Conservation (phyloP, 2,888 invertebrate genomes). For the Parnassius apollo region DNA sequence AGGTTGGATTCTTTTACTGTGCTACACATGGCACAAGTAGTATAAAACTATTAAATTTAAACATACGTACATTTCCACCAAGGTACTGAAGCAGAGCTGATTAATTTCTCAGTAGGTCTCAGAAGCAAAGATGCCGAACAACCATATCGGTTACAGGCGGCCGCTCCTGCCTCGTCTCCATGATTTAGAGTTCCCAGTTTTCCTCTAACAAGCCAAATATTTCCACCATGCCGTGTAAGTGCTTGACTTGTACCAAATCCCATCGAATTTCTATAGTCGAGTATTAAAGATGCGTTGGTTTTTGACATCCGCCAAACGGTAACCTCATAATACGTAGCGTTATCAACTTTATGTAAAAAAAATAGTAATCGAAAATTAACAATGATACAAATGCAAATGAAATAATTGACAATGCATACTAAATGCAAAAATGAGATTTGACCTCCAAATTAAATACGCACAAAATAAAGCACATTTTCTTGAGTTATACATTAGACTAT, state of each 20-base stretch:
- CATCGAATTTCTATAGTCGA: slow-evolving; percentile 64
- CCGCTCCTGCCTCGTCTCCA: slow-evolving; percentile 69
- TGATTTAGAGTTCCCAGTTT: slow-evolving; percentile 51
- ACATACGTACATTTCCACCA: slow-evolving; percentile 68
- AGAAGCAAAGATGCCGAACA: slow-evolving; percentile 63
- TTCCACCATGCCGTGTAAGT: slow-evolving; percentile 49
- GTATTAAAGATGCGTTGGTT: slow-evolving; percentile 61
- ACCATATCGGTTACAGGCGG: slow-evolving; percentile 71
- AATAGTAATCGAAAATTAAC: no score
- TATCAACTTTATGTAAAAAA: slow-evolving; percentile 54
- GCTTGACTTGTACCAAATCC: slow-evolving; percentile 62
- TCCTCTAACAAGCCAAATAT: slow-evolving; percentile 55
- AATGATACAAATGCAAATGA: no score
- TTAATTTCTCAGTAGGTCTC: slow-evolving; percentile 61
- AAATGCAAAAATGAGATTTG: no score
- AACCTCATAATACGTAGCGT: slow-evolving; percentile 73
- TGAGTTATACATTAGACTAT: no score
- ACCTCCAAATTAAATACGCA: no score
- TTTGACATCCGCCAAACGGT: slow-evolving; percentile 72
- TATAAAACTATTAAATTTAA: neutral
- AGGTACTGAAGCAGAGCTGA: slow-evolving; percentile 59
- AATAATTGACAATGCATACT: no score
- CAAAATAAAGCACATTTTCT: no score
- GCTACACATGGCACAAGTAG: no score
- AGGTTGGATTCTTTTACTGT: no score